Evolutionary conservation across 2,888 invertebrate genomes (phyloP), one percentile per base, ranked within the genome.

Genomic region (Lepas anatifera): DNA sequence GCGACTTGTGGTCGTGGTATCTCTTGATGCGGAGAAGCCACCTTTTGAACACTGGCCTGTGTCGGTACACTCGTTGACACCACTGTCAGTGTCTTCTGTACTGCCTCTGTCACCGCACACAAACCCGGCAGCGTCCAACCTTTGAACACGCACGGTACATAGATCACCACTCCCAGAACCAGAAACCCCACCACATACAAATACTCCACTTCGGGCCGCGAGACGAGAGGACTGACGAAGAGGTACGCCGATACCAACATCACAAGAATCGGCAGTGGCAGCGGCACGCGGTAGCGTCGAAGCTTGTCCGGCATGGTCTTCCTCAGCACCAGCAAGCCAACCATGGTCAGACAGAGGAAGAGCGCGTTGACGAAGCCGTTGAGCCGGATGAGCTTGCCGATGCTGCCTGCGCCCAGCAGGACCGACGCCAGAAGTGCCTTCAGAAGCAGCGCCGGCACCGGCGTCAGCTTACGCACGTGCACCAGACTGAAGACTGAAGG

Each of bases 291-390:
- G 80, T 95, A 96, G 72, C 95, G 95, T 81, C 96, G 85, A 73
- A 89, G 90, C 79, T 89, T 89, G 81, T 94, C 90, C 74, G 92
- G 92, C 81, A 91, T 90, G 75, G 94, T 95, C 79, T 84, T 87
- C 78, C 96, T 85, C 89, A 96, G 91, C 72, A 95, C 91, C 77
- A 97, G 87, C 70, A 97, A 84, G 16, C 95, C 92, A 74, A 93
- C 80, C 95, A 96, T 95, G 68, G 95, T 87, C 75, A 93, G 92
- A 37, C 96, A 96, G 80, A 96, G 96, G 83, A 96, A 96, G 77
- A 96, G 92, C 96, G 96, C 96, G 58, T 95, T 95, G 69, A 95
- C 94, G 82, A 96, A 97, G 78, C 95, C 95, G 85, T 96, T 96
- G 86, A 96, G 96, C 81, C 95, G 95, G 78, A 97, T 96, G 78